phyloP scores from a whole-genome alignment of 2,797 vertebrate species.

The Spinibarbus caldwelli region DNA sequence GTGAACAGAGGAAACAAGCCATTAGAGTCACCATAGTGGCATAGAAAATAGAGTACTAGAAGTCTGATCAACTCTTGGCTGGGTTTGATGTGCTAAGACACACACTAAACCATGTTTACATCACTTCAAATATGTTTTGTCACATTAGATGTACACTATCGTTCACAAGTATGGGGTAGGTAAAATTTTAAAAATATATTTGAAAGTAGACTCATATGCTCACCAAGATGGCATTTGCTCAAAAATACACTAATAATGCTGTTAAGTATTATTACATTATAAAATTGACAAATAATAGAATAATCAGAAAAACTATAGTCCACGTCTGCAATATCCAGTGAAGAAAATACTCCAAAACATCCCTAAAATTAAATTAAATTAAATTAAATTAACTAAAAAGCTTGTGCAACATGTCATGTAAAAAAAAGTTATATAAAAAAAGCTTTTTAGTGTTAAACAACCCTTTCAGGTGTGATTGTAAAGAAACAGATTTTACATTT shows the following conservation, averaged over 20 bases:
- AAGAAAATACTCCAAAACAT: background rate
- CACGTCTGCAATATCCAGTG: background rate
- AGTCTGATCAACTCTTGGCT: background rate
- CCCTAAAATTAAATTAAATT: background rate
- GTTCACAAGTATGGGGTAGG: background rate
- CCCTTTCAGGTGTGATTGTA: no score
- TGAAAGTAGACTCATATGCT: no score
- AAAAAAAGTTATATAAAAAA: no score
- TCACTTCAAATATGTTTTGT: background rate
- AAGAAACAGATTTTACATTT: conserved; percentile 22
- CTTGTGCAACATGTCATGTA: background rate
- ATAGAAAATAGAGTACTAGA: background rate
- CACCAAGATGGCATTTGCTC: background rate
- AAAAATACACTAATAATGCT: no score
- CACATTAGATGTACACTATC: background rate
- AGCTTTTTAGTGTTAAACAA: no score
- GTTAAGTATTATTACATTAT: no score
- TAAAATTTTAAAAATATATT: background rate
- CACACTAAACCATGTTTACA: background rate
- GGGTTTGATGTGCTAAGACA: background rate
- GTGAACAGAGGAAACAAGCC: conserved; percentile 1
- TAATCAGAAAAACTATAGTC: background rate
- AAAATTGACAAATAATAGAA: background rate
- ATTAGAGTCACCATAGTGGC: background rate
- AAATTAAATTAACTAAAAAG: no score